Percentiles rank a stretch among this genome's conserved stretches.
These are phyloP conservation scores for Pseudopipra pipra DNA, from an alignment of 2,113 vertebrate species.

Conservation along the genomic window DNA sequence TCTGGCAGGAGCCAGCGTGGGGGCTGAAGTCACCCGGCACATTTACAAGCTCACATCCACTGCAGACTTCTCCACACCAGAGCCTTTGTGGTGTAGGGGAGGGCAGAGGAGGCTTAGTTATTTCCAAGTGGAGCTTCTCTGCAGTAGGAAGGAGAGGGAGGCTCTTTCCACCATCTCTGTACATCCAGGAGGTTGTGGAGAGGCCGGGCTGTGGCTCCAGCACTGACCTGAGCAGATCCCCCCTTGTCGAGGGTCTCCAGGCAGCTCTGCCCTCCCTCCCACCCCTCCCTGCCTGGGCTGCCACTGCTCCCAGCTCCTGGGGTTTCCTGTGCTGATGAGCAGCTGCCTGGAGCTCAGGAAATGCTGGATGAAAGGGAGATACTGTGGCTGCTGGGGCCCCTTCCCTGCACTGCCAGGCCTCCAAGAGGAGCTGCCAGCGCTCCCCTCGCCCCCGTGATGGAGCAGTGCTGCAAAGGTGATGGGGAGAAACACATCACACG, in stretches of 20 bases:
- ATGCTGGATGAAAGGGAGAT: background rate
- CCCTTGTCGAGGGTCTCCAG: background rate
- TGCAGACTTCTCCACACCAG: background rate
- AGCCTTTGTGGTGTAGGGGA: background rate
- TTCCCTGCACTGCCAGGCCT: background rate
- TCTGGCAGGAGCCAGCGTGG: fast-evolving
- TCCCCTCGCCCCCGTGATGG: fast-evolving
- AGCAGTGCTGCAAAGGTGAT: background rate
- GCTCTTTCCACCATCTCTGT: background rate
- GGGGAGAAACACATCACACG: background rate
- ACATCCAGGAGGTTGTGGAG: fast-evolving
- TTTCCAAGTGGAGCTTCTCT: background rate
- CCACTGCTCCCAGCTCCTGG: background rate
- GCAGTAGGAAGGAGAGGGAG: background rate
- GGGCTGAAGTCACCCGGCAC: background rate
- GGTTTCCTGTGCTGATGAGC: background rate
- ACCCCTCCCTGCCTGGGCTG: background rate
- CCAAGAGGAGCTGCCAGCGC: fast-evolving
- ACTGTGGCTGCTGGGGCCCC: background rate
- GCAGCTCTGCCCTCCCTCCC: background rate
- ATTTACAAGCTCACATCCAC: background rate
- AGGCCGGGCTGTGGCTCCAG: background rate
- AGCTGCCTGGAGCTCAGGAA: slow-evolving; percentile 1
- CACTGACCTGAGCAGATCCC: fast-evolving
- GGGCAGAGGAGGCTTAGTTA: background rate